Conservation (phyloP, 2,888 invertebrate genomes). For the Gisinianus flammeolus region DNA sequence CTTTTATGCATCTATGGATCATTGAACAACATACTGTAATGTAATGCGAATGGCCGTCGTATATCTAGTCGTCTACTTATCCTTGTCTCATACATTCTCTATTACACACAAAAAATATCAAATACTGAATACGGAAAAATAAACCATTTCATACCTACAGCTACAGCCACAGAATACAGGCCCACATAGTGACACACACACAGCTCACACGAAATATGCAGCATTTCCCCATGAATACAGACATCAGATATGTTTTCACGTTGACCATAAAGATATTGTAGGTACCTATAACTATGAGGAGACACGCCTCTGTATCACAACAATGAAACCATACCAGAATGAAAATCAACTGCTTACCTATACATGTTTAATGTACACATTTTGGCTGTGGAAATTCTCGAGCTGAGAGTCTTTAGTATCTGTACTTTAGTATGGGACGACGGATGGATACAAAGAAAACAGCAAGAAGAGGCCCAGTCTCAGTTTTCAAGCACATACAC, state of each 20-base stretch:
- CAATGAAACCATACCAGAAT: too few species aligned
- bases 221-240: neutral
- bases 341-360: too few species aligned
- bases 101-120: conserved; percentile 6
- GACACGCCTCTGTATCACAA: too few species aligned
- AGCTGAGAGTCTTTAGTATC: too few species aligned
- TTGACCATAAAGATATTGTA: neutral
- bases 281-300: too few species aligned
- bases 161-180: neutral
- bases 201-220: too few species aligned
- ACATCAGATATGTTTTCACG: neutral
- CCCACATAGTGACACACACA: neutral
- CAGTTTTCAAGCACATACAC: too few species aligned
- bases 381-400: too few species aligned
- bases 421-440: too few species aligned
- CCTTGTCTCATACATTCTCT: conserved; percentile 23
- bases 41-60: conserved; percentile 38
- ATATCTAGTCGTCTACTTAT: conserved; percentile 28
- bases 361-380: too few species aligned
- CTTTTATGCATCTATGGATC: conserved; percentile 58
- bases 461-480: too few species aligned
- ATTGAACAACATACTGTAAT: conserved; percentile 54
- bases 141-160: neutral
- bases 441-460: too few species aligned
- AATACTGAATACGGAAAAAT: neutral